Evolutionary conservation across 2,113 vertebrate genomes (phyloP).

Genomic region (Platichthys flesus): DNA sequence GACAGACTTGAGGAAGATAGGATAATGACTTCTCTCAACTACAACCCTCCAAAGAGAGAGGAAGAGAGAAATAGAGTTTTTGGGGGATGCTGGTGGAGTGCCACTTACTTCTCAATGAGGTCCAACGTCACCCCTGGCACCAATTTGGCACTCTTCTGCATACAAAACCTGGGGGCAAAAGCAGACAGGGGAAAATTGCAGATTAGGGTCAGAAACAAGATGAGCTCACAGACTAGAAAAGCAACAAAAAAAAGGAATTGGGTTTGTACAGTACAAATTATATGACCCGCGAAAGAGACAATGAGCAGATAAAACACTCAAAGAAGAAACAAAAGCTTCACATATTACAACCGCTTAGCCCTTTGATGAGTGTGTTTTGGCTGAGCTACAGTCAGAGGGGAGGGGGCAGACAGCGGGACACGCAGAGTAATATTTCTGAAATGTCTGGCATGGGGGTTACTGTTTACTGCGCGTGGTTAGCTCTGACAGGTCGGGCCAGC

Average conservation of each 20-base stretch:
- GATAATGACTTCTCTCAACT: slow-evolving; percentile 41
- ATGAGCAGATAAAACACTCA: slow-evolving; percentile 37
- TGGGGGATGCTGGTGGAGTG: slow-evolving; percentile 11
- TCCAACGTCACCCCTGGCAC: slow-evolving; percentile 98
- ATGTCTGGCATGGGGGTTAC: slow-evolving; percentile 18
- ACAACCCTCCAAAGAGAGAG: slow-evolving; percentile 3
- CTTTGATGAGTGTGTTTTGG: slow-evolving; percentile 56
- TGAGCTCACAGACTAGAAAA: background rate
- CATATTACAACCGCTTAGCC: slow-evolving; percentile 48
- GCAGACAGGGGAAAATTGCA: slow-evolving; percentile 18
- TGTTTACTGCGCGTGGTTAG: slow-evolving; percentile 50
- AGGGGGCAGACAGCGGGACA: slow-evolving; percentile 6
- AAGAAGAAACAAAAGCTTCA: slow-evolving; percentile 56
- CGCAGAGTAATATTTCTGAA: slow-evolving; percentile 42
- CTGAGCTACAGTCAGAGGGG: slow-evolving; percentile 32
- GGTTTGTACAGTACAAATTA: slow-evolving; percentile 23
- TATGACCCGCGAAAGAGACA: slow-evolving; percentile 34
- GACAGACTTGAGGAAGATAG: slow-evolving; percentile 12
- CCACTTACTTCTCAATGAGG: slow-evolving; percentile 97
- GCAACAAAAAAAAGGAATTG: slow-evolving; percentile 28
- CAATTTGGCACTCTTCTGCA: slow-evolving; percentile 98
- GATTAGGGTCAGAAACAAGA: slow-evolving; percentile 35
- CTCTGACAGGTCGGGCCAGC: slow-evolving; percentile 46
- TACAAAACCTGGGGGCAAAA: slow-evolving; percentile 90
- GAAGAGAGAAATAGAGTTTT: background rate